Conservation (phyloP, 2,797 vertebrate species). For the Sebastes ruberrimus region DNA sequence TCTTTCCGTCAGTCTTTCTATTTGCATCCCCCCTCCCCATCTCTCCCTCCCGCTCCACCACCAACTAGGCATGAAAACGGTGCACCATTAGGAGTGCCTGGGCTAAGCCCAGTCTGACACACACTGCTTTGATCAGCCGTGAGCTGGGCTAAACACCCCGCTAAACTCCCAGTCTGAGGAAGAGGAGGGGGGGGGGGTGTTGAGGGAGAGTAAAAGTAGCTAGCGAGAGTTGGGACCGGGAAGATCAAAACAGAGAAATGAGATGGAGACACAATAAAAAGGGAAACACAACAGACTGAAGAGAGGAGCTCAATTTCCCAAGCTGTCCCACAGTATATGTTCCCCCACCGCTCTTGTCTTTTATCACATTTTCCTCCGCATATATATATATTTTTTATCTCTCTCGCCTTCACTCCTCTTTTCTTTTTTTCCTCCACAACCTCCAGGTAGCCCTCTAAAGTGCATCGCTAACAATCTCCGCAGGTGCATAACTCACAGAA, state of each 20-base stretch:
- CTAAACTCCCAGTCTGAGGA: slow-evolving; percentile 66
- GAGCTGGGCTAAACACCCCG: slow-evolving; percentile 77
- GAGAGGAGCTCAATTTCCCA: slow-evolving; percentile 18
- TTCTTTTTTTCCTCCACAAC: background rate
- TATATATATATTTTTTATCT: background rate
- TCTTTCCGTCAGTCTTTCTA: slow-evolving; percentile 49
- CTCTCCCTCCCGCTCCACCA: slow-evolving; percentile 71
- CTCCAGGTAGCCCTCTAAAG: slow-evolving; percentile 11
- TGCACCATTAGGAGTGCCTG: slow-evolving; percentile 78
- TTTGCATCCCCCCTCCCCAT: slow-evolving; percentile 23
- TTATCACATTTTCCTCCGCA: slow-evolving; percentile 16
- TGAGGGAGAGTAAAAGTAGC: slow-evolving; percentile 28
- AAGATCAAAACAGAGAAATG: slow-evolving; percentile 39
- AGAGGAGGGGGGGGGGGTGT: background rate
- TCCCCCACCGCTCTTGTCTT: slow-evolving; percentile 8
- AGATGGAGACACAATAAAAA: slow-evolving; percentile 32
- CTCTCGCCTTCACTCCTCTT: background rate
- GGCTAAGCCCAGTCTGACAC: slow-evolving; percentile 76
- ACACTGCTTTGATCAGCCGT: slow-evolving; percentile 79
- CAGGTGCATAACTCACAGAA: slow-evolving; percentile 45
- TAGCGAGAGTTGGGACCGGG: slow-evolving; percentile 17
- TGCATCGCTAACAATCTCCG: slow-evolving; percentile 7
- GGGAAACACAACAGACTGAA: slow-evolving; percentile 6
- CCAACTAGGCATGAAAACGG: slow-evolving; percentile 84
- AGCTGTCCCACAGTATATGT: background rate